Evolutionary conservation across 1,140 invertebrate species (phyloP).

Genomic region (Drosophila auraria): DNA sequence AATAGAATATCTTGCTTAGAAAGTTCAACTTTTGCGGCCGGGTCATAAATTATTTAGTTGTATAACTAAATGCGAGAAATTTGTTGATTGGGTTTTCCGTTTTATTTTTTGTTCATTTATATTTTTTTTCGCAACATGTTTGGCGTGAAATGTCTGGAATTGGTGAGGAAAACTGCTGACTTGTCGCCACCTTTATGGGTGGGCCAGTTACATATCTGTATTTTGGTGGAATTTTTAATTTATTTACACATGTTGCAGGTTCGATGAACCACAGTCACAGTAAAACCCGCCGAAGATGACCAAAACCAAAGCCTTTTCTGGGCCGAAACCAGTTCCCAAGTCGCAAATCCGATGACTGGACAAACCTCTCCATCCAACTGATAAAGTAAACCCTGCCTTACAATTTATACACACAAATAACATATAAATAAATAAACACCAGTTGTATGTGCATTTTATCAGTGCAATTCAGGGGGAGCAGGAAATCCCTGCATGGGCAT

Average conservation of each 20-base stretch:
- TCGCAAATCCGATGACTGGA: slow-evolving; percentile 44
- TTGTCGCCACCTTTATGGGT: slow-evolving; percentile 48
- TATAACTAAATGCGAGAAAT: slow-evolving; percentile 50
- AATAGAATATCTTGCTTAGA: slow-evolving; percentile 52
- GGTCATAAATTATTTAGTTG: slow-evolving; percentile 45
- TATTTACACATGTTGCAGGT: slow-evolving; percentile 47
- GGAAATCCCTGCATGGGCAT: slow-evolving; percentile 53
- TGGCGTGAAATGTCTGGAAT: slow-evolving; percentile 28
- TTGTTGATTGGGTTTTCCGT: slow-evolving; percentile 15
- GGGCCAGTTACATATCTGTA: slow-evolving; percentile 44
- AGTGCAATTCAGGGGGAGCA: slow-evolving; percentile 26
- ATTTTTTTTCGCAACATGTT: slow-evolving; percentile 38
- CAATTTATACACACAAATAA: slow-evolving; percentile 18
- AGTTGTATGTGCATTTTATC: slow-evolving; percentile 24
- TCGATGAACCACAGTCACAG: slow-evolving; percentile 51
- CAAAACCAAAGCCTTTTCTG: slow-evolving; percentile 60
- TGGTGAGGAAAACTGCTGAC: slow-evolving; percentile 47
- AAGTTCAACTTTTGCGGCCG: slow-evolving; percentile 45
- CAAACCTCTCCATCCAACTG: slow-evolving; percentile 38
- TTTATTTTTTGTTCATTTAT: background rate
- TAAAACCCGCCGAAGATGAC: slow-evolving; percentile 52
- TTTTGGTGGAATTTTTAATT: slow-evolving; percentile 24
- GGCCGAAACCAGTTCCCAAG: slow-evolving; percentile 41
- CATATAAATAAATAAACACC: slow-evolving; percentile 37
- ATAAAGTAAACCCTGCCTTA: slow-evolving; percentile 44